A percentile compares a stretch with the other conserved stretches of the same genome.
phyloP scores from a whole-genome alignment of 2,113 vertebrate genomes.

The Ptilonorhynchus violaceus region DNA sequence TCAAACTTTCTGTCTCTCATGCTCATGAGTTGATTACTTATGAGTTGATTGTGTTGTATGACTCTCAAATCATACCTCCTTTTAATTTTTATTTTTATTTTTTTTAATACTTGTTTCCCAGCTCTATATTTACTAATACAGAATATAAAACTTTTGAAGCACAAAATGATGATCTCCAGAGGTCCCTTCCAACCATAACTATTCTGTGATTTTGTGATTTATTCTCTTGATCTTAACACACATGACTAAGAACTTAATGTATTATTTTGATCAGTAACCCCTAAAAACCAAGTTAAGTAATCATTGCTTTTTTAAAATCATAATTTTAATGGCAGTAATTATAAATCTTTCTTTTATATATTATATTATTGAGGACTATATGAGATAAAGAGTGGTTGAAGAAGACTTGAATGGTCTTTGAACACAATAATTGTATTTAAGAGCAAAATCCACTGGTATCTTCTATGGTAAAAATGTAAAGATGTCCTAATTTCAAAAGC shows the following conservation, averaged over 20 bases:
- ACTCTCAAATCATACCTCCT: not conserved
- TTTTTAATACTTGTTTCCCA: not conserved
- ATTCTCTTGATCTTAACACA: not conserved
- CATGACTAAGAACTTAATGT: not conserved
- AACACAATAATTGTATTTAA: not conserved
- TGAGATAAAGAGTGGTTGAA: not conserved
- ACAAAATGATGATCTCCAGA: not conserved
- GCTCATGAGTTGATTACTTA: not conserved
- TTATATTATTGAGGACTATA: not conserved
- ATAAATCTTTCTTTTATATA: not conserved
- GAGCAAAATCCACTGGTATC: not conserved
- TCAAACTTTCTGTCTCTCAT: not conserved
- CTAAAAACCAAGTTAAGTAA: not conserved
- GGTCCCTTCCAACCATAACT: not conserved
- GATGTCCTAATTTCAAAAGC: not conserved
- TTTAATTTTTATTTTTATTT: not conserved
- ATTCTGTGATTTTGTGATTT: not conserved
- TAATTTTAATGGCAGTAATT: not conserved
- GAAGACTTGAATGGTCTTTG: not conserved
- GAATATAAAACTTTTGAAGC: not conserved
- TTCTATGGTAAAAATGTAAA: not conserved
- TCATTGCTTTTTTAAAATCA: not conserved
- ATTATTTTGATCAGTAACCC: not conserved
- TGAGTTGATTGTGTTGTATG: not conserved
- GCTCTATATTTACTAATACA: not conserved